A percentile compares a stretch with the other conserved stretches of the same genome.
These are phyloP conservation scores for Zosterops lateralis DNA, from an alignment of 2,113 vertebrate species.

Conservation along the genomic window DNA sequence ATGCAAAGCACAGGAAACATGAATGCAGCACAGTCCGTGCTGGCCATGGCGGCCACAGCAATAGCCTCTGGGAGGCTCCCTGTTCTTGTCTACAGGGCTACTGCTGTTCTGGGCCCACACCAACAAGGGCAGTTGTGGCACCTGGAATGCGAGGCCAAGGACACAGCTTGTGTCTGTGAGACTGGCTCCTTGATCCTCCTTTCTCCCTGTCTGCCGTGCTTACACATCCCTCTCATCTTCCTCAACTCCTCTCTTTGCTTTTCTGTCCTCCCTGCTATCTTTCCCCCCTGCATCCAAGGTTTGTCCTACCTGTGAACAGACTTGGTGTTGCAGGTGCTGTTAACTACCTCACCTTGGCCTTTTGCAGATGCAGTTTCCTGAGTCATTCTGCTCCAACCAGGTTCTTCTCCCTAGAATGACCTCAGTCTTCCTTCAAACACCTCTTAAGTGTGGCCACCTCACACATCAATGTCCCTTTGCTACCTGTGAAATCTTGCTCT, in stretches of 20 bases:
- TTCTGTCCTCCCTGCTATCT: background rate
- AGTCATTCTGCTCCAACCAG: background rate
- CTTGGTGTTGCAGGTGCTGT: background rate
- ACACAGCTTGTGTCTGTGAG: background rate
- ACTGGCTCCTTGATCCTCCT: background rate
- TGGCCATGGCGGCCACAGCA: background rate
- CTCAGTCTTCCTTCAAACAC: background rate
- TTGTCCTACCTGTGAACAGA: background rate
- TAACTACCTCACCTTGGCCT: background rate
- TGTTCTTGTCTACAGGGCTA: background rate
- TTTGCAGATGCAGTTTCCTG: background rate
- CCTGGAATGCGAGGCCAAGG: background rate
- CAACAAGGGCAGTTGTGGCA: background rate
- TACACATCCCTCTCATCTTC: background rate
- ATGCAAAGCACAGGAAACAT: accelerated
- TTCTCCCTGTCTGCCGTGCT: background rate
- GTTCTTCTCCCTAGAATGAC: background rate
- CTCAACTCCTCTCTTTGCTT: background rate
- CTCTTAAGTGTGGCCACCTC: background rate
- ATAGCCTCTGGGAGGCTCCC: background rate
- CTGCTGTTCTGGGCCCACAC: background rate
- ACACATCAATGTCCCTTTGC: background rate
- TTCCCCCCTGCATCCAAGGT: background rate
- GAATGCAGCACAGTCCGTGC: background rate
- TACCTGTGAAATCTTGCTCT: background rate